Evolutionary conservation across 1,140 invertebrate species (phyloP).

Genomic region (Lepidotrigona ventralis): DNA sequence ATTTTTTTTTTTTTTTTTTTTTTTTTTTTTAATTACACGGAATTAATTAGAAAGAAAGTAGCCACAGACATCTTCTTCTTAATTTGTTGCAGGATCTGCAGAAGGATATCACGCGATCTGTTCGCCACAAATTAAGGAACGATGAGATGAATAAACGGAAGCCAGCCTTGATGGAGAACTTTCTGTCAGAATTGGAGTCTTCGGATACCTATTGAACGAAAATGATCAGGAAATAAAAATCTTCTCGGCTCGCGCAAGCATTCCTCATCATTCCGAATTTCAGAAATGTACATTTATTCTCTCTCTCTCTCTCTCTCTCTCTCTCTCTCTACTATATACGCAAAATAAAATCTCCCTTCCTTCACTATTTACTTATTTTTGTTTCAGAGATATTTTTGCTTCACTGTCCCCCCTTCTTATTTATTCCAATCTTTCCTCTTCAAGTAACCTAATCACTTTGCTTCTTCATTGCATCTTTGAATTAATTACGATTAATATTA

Average conservation of each 20-base stretch:
- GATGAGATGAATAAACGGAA: conserved; percentile 49
- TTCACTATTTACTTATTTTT: neutral
- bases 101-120: conserved; percentile 10
- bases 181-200: conserved; percentile 58
- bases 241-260: conserved; percentile 23
- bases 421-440: neutral
- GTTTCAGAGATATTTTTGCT: neutral
- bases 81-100: conserved; percentile 8
- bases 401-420: too few relatives aligned
- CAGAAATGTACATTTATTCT: conserved; percentile 15
- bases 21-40: neutral
- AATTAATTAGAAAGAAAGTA: neutral
- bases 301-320: neutral
- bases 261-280: conserved; percentile 35
- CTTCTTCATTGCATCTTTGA: neutral
- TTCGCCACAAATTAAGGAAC: conserved; percentile 37
- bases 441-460: too few relatives aligned
- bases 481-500: neutral
- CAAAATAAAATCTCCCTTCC: conserved; percentile 11
- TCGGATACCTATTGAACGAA: conserved; percentile 62
- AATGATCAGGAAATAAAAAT: conserved; percentile 30
- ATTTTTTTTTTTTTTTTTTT: too few relatives aligned
- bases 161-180: conserved; percentile 51
- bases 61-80: neutral
- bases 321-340: neutral